Evolutionary conservation across 2,888 invertebrate genomes (phyloP).

Genomic region (Agonopterix alstromeriana): DNA sequence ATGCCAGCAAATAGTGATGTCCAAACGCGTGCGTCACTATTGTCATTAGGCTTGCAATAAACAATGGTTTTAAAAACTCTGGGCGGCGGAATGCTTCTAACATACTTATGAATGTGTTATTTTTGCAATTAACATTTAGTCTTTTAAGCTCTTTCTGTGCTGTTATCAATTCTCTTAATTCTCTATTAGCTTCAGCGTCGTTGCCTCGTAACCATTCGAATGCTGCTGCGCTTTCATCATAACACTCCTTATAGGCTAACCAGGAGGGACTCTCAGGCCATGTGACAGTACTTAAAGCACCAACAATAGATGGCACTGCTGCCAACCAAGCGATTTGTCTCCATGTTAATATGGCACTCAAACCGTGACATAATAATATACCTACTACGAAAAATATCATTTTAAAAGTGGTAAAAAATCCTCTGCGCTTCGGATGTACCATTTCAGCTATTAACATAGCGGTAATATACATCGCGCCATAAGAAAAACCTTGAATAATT

Average conservation of each 20-base stretch:
- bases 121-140: background rate
- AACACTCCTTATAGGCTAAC: conserved; percentile 17
- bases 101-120: background rate
- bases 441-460: too few species aligned
- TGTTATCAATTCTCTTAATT: conserved; percentile 12
- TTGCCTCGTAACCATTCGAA: conserved; percentile 17
- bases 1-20: background rate
- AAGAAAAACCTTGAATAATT: too few species aligned
- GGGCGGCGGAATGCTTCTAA: background rate
- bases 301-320: conserved; percentile 12
- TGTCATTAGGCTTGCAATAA: background rate
- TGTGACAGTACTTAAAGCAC: conserved; percentile 7
- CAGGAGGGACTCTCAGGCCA: conserved; percentile 20
- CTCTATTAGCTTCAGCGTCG: conserved; percentile 10
- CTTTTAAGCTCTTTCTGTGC: conserved; percentile 10
- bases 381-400: too few species aligned
- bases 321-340: conserved; percentile 13
- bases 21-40: background rate
- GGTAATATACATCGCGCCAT: too few species aligned
- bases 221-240: conserved; percentile 11
- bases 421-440: too few species aligned
- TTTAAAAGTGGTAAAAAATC: too few species aligned
- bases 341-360: too few species aligned
- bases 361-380: too few species aligned
- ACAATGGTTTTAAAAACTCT: background rate